These are phyloP conservation scores for Tachycineta bicolor DNA, from an alignment of 2,113 vertebrate species.

Conservation along the genomic window DNA sequence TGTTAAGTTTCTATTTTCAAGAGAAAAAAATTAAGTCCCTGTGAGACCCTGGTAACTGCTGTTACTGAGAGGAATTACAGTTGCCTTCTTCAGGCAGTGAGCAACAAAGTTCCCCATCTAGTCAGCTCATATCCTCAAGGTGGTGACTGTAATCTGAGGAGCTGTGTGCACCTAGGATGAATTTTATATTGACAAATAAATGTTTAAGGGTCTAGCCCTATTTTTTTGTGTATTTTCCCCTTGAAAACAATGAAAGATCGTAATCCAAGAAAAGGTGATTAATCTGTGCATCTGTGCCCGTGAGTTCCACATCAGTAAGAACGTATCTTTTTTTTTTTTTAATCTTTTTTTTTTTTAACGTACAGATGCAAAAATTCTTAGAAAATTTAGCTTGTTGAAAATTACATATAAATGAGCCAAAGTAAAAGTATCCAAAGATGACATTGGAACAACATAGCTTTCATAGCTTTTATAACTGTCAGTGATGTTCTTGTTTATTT, in stretches of 20 bases:
- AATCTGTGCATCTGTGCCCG: neutral
- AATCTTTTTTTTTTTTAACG: too few species aligned
- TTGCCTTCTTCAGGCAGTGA: neutral
- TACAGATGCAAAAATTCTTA: neutral
- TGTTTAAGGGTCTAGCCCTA: neutral
- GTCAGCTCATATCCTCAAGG: neutral
- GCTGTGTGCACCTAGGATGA: neutral
- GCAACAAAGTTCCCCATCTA: neutral
- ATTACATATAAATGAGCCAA: neutral
- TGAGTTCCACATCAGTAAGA: neutral
- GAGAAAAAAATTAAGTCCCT: neutral
- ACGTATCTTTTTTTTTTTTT: too few species aligned
- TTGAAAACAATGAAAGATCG: neutral
- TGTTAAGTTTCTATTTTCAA: neutral
- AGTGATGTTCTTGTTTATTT: neutral
- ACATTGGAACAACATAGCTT: neutral
- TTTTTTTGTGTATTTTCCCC: neutral
- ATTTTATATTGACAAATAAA: fast-evolving
- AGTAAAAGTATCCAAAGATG: neutral
- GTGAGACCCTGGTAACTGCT: neutral
- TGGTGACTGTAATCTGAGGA: neutral
- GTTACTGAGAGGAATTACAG: neutral
- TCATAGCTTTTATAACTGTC: neutral
- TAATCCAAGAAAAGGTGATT: neutral
- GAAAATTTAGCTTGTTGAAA: neutral